Base-by-base conservation (phyloP, 2,888 invertebrate species). In the Morinoia aosen region DNA sequence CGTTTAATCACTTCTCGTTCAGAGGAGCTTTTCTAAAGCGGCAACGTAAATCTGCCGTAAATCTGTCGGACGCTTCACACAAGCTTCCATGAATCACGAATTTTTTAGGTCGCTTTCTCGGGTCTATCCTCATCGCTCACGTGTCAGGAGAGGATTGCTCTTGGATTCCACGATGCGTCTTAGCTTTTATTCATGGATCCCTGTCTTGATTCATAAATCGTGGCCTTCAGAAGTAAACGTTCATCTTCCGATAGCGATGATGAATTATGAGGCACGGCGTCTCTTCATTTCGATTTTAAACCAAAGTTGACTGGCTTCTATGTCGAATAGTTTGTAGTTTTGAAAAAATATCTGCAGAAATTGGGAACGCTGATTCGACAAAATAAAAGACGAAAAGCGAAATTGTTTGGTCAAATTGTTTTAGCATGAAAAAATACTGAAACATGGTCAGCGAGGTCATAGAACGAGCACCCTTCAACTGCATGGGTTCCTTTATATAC, bases 1-100 rank as follows among this genome's bases (percentile, higher is more conserved):
- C 76, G 76, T 76, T 76, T 76, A 76, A 33, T 76, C 76, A 76
- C 76, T 76, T 76, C 76, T 76, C 76, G 76, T 33, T 76, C 19
- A 76, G 76, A 76, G 76, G 25, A 76, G 76, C 76, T 76, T 76
- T 76, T 76, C 76, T 33, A 76, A 76, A 76, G 76, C 76, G 76
- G 76, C 25, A 76, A 33, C 76, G 76, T 33, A 76, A 76, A 76
- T 76, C 76, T 76, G 76, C 76, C 76, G 76, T 76, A 76, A 76
- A 76, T 76, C 76, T 76, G 76, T 76, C 76, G 25, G 33, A 33
- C 76, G 76, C 33, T 76, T 76, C 76, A 76, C 76, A 76, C 76
- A 76, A 76, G 76, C 33, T 76, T 76, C 76, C 76, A 76, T 76
- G 76, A 76, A 76, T 76, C 76, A 76, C 76, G 76, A 33, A 76